Percentiles rank a stretch among this genome's conserved stretches.
phyloP scores from a whole-genome alignment of 2,797 vertebrate species.

The Neosalanx taihuensis region DNA sequence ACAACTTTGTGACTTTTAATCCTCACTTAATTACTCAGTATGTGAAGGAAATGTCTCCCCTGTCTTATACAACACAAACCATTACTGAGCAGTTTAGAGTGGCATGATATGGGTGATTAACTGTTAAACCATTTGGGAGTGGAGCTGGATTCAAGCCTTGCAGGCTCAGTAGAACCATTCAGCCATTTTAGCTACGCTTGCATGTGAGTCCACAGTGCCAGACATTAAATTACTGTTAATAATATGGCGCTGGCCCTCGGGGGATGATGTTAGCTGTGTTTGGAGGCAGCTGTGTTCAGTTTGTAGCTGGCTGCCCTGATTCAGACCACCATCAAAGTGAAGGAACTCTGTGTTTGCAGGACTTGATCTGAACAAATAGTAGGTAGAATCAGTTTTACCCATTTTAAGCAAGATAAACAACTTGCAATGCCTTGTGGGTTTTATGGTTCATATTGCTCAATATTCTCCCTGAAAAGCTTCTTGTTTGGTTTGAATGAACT shows the following conservation, averaged over 20 bases:
- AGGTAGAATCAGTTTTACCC: not conserved
- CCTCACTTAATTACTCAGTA: not conserved
- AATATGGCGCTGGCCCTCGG: constrained; percentile 25
- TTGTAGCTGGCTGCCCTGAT: not conserved
- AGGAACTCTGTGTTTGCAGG: not conserved
- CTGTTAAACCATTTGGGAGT: constrained; percentile 17
- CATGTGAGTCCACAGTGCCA: constrained; percentile 35
- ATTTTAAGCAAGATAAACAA: too few relatives aligned
- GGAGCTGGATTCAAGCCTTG: constrained; percentile 30
- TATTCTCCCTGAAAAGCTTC: constrained; percentile 31
- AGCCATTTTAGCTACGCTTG: constrained; percentile 11
- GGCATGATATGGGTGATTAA: not conserved
- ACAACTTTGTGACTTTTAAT: not conserved
- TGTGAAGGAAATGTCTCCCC: too few relatives aligned
- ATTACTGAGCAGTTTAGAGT: not conserved
- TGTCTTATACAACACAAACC: not conserved
- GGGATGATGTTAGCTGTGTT: constrained; percentile 1
- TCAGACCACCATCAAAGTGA: not conserved
- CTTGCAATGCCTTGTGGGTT: not conserved
- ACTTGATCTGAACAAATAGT: not conserved
- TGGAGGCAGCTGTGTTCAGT: not conserved
- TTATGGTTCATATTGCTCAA: constrained; percentile 16
- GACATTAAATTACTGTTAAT: constrained; percentile 38
- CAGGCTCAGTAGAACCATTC: constrained; percentile 13
- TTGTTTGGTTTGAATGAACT: not conserved